Evolutionary conservation across 2,797 vertebrate genomes (phyloP).

Genomic region (Monodelphis domestica): DNA sequence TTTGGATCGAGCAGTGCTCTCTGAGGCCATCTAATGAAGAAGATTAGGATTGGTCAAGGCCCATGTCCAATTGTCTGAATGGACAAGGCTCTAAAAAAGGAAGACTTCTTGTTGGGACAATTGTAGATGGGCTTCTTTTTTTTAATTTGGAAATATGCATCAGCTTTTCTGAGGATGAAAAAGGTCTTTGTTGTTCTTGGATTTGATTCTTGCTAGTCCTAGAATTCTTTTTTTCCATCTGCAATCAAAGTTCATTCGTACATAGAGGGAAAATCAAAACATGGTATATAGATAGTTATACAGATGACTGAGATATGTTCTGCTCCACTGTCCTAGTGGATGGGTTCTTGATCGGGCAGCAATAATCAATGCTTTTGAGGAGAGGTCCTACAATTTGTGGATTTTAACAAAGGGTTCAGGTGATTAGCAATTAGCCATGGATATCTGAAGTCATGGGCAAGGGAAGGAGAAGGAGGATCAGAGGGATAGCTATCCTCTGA

Average conservation of each 20-base stretch:
- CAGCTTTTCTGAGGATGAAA: no score
- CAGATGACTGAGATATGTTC: no score
- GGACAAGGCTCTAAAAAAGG: no score
- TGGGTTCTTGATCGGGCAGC: not conserved
- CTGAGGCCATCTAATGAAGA: not conserved
- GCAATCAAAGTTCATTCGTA: no score
- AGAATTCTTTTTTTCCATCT: no score
- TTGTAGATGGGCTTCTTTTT: not conserved
- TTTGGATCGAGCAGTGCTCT: not conserved
- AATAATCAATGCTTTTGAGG: not conserved
- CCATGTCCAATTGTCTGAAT: not conserved
- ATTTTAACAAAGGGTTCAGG: not conserved
- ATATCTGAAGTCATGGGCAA: not conserved
- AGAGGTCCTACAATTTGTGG: not conserved
- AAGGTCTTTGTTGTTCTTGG: no score
- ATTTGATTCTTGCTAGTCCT: no score
- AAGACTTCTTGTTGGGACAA: not conserved
- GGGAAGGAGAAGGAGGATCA: not conserved
- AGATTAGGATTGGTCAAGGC: not conserved
- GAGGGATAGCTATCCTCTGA: not conserved
- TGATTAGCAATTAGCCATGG: not conserved
- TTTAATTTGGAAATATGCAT: no score
- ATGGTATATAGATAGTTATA: no score
- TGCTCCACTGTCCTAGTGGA: no score
- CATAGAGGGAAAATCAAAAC: no score